Evolutionary conservation across 2,888 invertebrate species (phyloP), one percentile per base, ranked within the genome.

Genomic region (Coelinius sp.): DNA sequence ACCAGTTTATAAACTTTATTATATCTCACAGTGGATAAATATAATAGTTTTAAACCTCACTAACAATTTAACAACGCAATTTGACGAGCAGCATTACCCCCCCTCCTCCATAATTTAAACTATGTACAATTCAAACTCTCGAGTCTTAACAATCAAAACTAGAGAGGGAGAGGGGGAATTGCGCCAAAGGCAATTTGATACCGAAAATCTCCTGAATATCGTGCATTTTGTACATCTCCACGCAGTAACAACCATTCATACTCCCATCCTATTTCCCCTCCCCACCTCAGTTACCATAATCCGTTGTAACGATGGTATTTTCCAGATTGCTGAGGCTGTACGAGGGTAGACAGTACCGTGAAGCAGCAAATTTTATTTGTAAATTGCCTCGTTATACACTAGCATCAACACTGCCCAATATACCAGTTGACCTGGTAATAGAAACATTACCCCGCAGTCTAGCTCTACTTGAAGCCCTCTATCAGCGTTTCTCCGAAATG

Each of bases 401-500:
- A 78, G 93, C 93, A 76, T 92, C 93, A 1, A 92, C 94, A 0
- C 92, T 94, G 0, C 88, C 91, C 0, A 96, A 96, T 76, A 89
- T 97, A 76, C 97, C 97, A 0, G 91, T 97, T 66, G 97, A 97
- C 85, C 89, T 96, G 78, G 90, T 97, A 79, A 92, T 97, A n/a
- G 97, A 97, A 80, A 94, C 96, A 1, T 89, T 97, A 86, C 97
- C 97, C 0, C 95, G 95, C 85, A 95, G 95, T 17, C 92, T 97
- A 1, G 94, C 94, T 79, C 90, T 97, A 62, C 89, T 97, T 79
- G 97, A 97, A 86, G 95, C 96, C 0, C 91, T 97, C 22, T 93
- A 91, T 78, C 88, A 90, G 10, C 76, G 85, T 53, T 71, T 86
- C 2, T 75, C 80, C 27, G 85, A 85, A 44, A 75, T 86, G 14